Evolutionary conservation across 1,140 invertebrate species (phyloP), one percentile per base, ranked within the genome.

Genomic region (Trachymyrmex septentrionalis): DNA sequence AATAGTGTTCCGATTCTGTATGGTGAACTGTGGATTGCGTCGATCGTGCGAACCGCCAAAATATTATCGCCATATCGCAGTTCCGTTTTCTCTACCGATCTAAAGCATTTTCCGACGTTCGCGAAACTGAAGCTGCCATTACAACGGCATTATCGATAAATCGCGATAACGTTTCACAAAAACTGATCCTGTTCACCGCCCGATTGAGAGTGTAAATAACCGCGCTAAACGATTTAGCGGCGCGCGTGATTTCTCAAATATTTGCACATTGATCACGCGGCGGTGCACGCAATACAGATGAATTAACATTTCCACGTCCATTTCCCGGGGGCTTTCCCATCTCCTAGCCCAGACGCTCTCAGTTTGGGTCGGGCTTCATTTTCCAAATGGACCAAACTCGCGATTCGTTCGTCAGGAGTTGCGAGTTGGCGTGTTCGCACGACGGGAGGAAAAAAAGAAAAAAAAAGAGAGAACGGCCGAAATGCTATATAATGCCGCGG

Each of bases 231-330:
- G 85, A 85, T 88, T 89, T 89, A 89, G 86, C 77, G 87, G 86
- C 61, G 63, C 88, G 88, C 72, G 88, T 90, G 87, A 89, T 90
- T 90, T 90, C 85, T 53, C 88, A 90, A 89, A 89, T 90, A 87
- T 90, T 90, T 90, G 87, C 85, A 48, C 85, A 84, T 89, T 72
- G 87, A 90, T 90, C 87, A 87, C 64, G 77, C 87, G 63, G 73
- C 55, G 78, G 24, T 66, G 24, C 69, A 55, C 66, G 61, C 57
- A 71, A 71, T 55, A 71, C 71, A 75, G 82, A 72, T 87, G 87
- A 87, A 90, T 90, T 90, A 90, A 90, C 88, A 89, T 87, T 86
- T 87, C 88, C 85, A 50, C 73, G 76, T 85, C 73, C 85, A 55
- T 48, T 48, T 63, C 48, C 77, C 30, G 27, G 61, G 64, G 64